phyloP scores from a whole-genome alignment of 2,797 vertebrate genomes.

The Acanthurus lineatus region DNA sequence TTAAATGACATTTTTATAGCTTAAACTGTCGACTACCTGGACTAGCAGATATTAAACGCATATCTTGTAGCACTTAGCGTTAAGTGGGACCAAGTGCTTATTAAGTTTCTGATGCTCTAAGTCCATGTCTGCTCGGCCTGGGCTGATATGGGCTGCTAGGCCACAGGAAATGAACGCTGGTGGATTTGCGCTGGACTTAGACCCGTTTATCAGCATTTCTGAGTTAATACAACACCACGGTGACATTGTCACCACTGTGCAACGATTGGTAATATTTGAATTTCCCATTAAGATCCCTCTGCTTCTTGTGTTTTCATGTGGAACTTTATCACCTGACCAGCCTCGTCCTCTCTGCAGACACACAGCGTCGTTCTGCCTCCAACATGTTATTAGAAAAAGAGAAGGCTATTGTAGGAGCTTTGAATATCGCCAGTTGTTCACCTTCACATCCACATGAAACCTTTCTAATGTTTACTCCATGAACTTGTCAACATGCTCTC shows the following conservation, averaged over 20 bases:
- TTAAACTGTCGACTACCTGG: constrained; percentile 81
- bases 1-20: constrained; percentile 85
- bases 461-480: constrained; percentile 55
- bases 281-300: constrained; percentile 75
- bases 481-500: constrained; percentile 51
- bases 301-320: constrained; percentile 77
- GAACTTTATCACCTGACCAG: constrained; percentile 67
- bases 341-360: constrained; percentile 57
- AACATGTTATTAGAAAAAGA: constrained; percentile 42
- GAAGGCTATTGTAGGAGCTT: constrained; percentile 37
- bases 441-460: constrained; percentile 57
- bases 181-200: constrained; percentile 82
- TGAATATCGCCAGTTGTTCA: constrained; percentile 61
- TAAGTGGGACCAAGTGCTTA: constrained; percentile 86
- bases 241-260: constrained; percentile 76
- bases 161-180: constrained; percentile 73
- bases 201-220: constrained; percentile 81
- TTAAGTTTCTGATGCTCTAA: constrained; percentile 85
- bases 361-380: constrained; percentile 40
- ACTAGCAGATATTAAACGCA: constrained; percentile 84
- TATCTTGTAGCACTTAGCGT: constrained; percentile 85
- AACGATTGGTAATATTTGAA: constrained; percentile 78
- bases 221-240: constrained; percentile 71
- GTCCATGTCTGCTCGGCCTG: constrained; percentile 77
- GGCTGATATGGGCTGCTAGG: constrained; percentile 80